These are phyloP conservation scores for Neria commutata DNA, from an alignment of 2,888 invertebrate species.

Conservation along the genomic window DNA sequence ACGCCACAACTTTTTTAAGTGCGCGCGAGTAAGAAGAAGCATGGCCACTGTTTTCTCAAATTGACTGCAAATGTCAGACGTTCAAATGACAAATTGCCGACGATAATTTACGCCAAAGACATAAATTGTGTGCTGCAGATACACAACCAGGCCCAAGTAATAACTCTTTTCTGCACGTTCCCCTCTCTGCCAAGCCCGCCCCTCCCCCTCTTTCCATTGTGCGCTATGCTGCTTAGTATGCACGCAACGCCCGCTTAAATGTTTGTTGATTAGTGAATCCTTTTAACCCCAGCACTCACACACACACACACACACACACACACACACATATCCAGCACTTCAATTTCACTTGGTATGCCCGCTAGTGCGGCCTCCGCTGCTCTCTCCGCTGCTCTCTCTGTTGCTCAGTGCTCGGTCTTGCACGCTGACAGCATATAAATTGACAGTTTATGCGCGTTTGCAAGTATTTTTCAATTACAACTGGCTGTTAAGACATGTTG, in stretches of 20 bases:
- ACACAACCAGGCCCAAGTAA: slow-evolving; percentile 38
- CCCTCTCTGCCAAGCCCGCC: too few relatives aligned
- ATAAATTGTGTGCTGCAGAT: not conserved
- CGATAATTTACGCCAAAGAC: slow-evolving; percentile 45
- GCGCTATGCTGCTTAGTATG: slow-evolving; percentile 50
- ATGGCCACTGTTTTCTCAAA: not conserved
- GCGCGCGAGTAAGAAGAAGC: too few relatives aligned
- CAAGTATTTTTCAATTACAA: not conserved
- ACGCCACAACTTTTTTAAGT: too few relatives aligned
- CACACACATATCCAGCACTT: too few relatives aligned
- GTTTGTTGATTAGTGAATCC: slow-evolving; percentile 50
- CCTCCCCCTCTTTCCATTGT: too few relatives aligned
- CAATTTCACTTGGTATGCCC: not conserved
- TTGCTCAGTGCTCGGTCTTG: not conserved
- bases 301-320: too few relatives aligned
- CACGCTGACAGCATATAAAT: slow-evolving; percentile 52
- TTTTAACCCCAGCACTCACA: not conserved
- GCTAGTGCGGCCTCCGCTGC: too few relatives aligned
- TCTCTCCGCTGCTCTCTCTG: too few relatives aligned
- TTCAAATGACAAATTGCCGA: slow-evolving; percentile 52
- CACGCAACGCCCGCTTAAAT: slow-evolving; percentile 52
- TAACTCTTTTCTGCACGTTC: slow-evolving; percentile 38
- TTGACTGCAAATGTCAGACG: slow-evolving; percentile 39
- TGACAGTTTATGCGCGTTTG: slow-evolving; percentile 38
- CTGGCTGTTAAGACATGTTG: not conserved